A percentile compares a stretch with the other conserved stretches of the same genome.
Conservation (phyloP, 2,797 vertebrate species). For the Manis pentadactyla region DNA sequence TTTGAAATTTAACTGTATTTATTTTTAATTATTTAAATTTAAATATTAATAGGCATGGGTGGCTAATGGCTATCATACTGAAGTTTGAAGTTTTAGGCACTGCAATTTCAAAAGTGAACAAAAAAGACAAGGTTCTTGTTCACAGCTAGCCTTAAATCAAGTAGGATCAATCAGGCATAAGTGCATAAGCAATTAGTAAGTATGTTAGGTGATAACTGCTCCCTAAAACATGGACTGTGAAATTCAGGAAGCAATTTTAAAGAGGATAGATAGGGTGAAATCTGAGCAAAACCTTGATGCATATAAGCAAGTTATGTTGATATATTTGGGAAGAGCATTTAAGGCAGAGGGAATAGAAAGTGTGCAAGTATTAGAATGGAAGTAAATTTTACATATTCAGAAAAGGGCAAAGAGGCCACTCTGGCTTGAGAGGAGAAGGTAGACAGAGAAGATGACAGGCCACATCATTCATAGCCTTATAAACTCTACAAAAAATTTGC, state of each 20-base stretch:
- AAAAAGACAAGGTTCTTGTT: background rate
- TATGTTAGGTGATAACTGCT: background rate
- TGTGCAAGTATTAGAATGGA: background rate
- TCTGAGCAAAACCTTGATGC: background rate
- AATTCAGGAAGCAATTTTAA: background rate
- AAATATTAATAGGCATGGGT: background rate
- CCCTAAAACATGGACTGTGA: background rate
- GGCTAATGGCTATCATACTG: background rate
- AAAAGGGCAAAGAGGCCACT: background rate
- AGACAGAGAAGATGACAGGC: background rate
- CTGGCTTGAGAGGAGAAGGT: background rate
- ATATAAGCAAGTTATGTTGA: background rate
- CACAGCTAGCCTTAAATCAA: background rate
- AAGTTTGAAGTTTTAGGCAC: background rate
- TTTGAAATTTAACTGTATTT: background rate
- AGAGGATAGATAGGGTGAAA: background rate
- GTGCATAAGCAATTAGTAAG: background rate
- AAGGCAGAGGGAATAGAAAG: background rate
- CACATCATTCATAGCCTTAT: background rate
- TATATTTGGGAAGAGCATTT: background rate
- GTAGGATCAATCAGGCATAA: background rate
- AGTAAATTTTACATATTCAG: background rate
- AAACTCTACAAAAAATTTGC: background rate
- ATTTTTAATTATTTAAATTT: background rate
- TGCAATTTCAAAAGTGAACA: background rate